Percentiles rank a stretch among this genome's conserved stretches.
Evolutionary conservation across 2,888 invertebrate genomes (phyloP).

Genomic region (Tridacna crocea): DNA sequence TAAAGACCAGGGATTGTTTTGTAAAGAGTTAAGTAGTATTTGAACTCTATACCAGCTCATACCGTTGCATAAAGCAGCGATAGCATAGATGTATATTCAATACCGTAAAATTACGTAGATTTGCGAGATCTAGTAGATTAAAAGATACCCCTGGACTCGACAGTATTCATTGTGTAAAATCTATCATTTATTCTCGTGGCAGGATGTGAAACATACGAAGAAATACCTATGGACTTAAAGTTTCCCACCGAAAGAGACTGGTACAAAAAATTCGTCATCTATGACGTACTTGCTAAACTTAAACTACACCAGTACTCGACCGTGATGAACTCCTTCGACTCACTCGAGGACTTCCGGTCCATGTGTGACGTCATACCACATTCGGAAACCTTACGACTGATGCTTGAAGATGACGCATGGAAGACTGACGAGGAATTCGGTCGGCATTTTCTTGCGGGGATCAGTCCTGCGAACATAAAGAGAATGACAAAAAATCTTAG

Average conservation of each 20-base stretch:
- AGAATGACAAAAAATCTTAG: conserved; percentile 15
- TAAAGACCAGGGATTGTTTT: no score
- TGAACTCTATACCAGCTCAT: no score
- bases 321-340: conserved; percentile 49
- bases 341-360: conserved; percentile 53
- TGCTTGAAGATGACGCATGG: conserved; percentile 52
- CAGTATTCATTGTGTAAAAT: no score
- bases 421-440: conserved; percentile 59
- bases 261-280: conserved; percentile 52
- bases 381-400: conserved; percentile 38
- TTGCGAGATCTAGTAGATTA: no score
- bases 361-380: conserved; percentile 38
- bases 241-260: conserved; percentile 50
- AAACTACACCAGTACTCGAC: conserved; percentile 54
- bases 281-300: conserved; percentile 46
- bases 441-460: conserved; percentile 46
- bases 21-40: no score
- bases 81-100: no score
- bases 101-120: no score
- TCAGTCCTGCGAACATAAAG: conserved; percentile 49
- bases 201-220: conserved; percentile 45
- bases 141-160: no score
- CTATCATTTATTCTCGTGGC: neutral
- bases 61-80: no score
- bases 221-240: conserved; percentile 50